phyloP scores from a whole-genome alignment of 2,113 vertebrate species.

The Ia io region DNA sequence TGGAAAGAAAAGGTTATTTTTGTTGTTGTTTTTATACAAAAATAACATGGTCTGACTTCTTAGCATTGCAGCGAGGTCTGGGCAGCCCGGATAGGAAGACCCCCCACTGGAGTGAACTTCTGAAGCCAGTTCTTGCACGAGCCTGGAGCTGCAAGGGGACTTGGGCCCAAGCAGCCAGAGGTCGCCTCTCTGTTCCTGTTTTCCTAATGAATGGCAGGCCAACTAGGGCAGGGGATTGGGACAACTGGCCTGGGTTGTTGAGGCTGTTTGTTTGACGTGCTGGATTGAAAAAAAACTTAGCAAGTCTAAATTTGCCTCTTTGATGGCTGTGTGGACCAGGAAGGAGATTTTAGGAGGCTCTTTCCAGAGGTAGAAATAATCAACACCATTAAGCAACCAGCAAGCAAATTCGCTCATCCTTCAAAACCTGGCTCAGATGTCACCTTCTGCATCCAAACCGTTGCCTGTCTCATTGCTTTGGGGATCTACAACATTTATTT shows the following conservation, averaged over 20 bases:
- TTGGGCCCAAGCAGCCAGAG: not conserved
- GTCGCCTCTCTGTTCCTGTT: conserved; percentile 35
- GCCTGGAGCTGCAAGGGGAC: not conserved
- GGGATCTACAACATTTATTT: not conserved
- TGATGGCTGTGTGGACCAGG: not conserved
- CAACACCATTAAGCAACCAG: not conserved
- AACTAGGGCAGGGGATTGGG: not conserved
- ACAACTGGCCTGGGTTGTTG: not conserved
- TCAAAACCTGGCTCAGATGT: not conserved
- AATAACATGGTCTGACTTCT: conserved; percentile 55
- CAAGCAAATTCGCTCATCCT: not conserved
- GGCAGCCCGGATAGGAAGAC: conserved; percentile 46
- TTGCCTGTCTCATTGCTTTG: not conserved
- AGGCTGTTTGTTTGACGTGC: not conserved
- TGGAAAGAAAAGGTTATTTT: conserved; percentile 47
- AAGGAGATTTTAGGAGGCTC: not conserved
- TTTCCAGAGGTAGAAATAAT: conserved; percentile 25
- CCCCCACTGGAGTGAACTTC: not conserved
- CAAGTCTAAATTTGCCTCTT: not conserved
- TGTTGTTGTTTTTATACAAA: conserved; percentile 54
- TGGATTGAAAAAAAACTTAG: not conserved
- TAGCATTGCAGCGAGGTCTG: conserved; percentile 14
- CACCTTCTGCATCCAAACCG: not conserved
- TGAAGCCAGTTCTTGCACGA: conserved; percentile 38
- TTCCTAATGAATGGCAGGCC: not conserved